Evolutionary conservation across 2,888 invertebrate genomes (phyloP).

Genomic region (Allacma fusca): DNA sequence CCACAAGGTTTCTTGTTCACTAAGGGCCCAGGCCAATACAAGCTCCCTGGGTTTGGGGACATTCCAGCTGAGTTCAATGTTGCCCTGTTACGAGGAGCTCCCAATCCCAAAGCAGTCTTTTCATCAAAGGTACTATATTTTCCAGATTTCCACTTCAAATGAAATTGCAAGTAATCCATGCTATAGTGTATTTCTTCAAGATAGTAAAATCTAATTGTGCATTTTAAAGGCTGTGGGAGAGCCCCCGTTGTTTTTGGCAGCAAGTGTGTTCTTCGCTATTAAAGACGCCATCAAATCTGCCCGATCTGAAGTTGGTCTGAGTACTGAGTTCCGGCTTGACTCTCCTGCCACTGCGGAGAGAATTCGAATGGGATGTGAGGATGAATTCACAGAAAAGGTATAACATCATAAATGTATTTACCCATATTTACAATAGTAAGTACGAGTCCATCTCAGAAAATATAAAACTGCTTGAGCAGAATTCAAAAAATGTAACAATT

Average conservation of each 20-base stretch:
- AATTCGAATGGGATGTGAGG: constrained; percentile 89
- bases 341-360: constrained; percentile 89
- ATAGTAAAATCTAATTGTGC: too few species aligned
- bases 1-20: constrained; percentile 83
- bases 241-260: constrained; percentile 90
- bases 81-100: constrained; percentile 85
- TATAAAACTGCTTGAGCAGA: too few species aligned
- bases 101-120: constrained; percentile 90
- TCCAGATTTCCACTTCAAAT: too few species aligned
- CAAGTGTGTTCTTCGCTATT: constrained; percentile 87
- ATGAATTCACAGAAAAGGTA: constrained; percentile 70
- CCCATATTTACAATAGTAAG: too few species aligned
- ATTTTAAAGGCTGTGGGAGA: constrained; percentile 98
- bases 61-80: constrained; percentile 94
- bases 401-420: not conserved
- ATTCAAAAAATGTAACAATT: too few species aligned
- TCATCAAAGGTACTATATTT: constrained; percentile 86
- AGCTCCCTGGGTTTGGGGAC: constrained; percentile 91
- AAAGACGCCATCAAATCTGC: constrained; percentile 85
- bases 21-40: constrained; percentile 91
- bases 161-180: too few species aligned
- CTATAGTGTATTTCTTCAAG: too few species aligned
- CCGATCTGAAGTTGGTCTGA: constrained; percentile 75
- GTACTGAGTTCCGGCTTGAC: constrained; percentile 71
- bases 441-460: too few species aligned